Base-by-base conservation (phyloP, 2,797 vertebrate genomes). In the Amphiprion clarkii region DNA sequence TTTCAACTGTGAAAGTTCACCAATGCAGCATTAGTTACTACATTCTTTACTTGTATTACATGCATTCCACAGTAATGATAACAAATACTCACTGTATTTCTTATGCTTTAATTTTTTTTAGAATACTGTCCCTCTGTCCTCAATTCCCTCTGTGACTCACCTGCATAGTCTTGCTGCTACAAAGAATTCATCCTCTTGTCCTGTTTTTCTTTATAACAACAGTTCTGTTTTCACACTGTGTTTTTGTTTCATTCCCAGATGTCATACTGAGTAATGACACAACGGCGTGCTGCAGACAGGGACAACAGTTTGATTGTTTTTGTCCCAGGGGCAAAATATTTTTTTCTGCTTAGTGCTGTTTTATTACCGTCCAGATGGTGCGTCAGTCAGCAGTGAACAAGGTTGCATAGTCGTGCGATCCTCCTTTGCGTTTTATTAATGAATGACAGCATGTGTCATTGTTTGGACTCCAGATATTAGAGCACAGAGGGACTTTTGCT, bases 201-300 rank as follows among this genome's bases (percentile, higher is more conserved):
- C 73, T 21, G 42, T 27, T 51, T 77, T 60, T 48, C 60, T 33
- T 49, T 21, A 55, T 72, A 69, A 79, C 74, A 80, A 58, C 58
- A 56, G 36, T 74, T 70, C 70, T 74, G 71, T 87, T 87, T 81
- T 88, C 52, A 56, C 64, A 16, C 54, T 67, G 69, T 29, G 27
- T 62, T 61, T 46, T 78, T 73, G 25, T 67, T 67, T 77, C 25
- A 29, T 59, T 48, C 61, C 25, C 27, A 78, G 74, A 83, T 81
- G 78, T 87, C 76, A 87, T 71, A 19, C 44, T 67, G 29, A 61
- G 49, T 46, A n/a, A 54, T 62, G 54, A 65, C 75, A 17, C 53
- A 71, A 44, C 1, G 21, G 29, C 39, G 58, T 29, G 23, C 56
- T 61, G 39, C 42, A 58, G 33, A 74, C 74, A 63, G 67, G 78